phyloP scores from a whole-genome alignment of 1,140 invertebrate genomes.

The Drosophila eugracilis region DNA sequence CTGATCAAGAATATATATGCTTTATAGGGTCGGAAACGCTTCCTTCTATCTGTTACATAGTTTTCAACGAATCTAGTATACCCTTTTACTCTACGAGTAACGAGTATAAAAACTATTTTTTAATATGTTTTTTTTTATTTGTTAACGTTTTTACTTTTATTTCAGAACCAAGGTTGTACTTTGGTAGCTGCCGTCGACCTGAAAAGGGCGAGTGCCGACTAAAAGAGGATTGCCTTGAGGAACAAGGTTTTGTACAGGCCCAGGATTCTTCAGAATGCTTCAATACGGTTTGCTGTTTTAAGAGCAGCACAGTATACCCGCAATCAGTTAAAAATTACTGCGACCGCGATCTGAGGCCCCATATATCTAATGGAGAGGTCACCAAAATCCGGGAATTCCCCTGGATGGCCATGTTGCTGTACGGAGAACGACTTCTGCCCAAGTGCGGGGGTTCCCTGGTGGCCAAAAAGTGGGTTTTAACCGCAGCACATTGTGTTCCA shows the following conservation, averaged over 20 bases:
- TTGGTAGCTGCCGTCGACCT: slow-evolving; percentile 27
- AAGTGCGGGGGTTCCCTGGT: slow-evolving; percentile 56
- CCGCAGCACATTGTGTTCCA: slow-evolving; percentile 57
- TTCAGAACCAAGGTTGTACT: slow-evolving; percentile 35
- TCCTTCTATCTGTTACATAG: no score
- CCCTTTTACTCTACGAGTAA: no score
- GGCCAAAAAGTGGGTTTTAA: slow-evolving; percentile 49
- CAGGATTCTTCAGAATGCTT: neutral
- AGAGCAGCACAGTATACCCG: neutral
- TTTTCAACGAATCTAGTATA: no score
- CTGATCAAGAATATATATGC: no score
- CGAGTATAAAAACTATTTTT: no score
- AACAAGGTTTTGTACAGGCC: neutral
- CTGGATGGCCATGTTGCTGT: slow-evolving; percentile 57
- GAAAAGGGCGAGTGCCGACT: slow-evolving; percentile 36
- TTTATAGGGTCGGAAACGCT: no score
- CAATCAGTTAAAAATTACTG: slow-evolving; percentile 13
- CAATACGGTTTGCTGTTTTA: slow-evolving; percentile 44
- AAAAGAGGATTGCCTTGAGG: slow-evolving; percentile 20
- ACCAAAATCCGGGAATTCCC: slow-evolving; percentile 45
- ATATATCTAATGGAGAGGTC: slow-evolving; percentile 29
- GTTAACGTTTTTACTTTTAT: no score
- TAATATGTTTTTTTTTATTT: no score
- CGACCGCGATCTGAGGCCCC: slow-evolving; percentile 2
- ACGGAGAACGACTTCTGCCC: slow-evolving; percentile 34